Evolutionary conservation across 2,888 invertebrate genomes (phyloP).

Genomic region (Entomobrya proxima): DNA sequence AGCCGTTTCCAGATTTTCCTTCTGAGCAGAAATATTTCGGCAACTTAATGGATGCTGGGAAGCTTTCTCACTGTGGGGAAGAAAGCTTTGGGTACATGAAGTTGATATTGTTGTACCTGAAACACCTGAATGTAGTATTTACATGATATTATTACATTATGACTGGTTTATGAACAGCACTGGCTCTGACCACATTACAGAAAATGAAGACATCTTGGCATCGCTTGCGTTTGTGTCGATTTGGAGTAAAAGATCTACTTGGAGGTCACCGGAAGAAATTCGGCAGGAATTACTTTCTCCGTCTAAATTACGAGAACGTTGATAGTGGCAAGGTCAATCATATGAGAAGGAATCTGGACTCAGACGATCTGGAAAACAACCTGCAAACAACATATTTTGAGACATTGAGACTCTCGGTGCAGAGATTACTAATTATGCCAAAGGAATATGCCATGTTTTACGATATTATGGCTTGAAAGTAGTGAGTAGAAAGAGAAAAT

Average conservation of each 20-base stretch:
- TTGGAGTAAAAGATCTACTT: constrained; percentile 88
- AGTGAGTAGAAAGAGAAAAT: constrained; percentile 98
- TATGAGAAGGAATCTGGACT: constrained; percentile 86
- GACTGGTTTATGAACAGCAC: constrained; percentile 83
- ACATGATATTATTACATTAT: too few species aligned
- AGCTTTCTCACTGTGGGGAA: constrained; percentile 96
- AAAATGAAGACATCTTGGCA: constrained; percentile 99
- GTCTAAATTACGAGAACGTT: constrained; percentile 99
- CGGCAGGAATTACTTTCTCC: constrained; percentile 95
- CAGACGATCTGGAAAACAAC: too few species aligned
- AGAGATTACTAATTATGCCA: constrained; percentile 53
- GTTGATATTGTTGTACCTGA: too few species aligned
- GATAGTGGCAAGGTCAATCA: constrained; percentile 90
- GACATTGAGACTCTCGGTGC: constrained; percentile 30
- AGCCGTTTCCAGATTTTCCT: constrained; percentile 79
- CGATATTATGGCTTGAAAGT: constrained; percentile 92
- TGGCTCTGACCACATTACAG: constrained; percentile 99
- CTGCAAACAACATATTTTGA: constrained; percentile 76
- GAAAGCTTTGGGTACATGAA: constrained; percentile 94
- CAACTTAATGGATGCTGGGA: constrained; percentile 93
- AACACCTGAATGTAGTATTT: too few species aligned
- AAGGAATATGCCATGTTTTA: constrained; percentile 53
- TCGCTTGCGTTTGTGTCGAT: constrained; percentile 97
- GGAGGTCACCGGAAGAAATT: constrained; percentile 92
- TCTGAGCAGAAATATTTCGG: constrained; percentile 93